Percentiles rank a stretch among this genome's conserved stretches.
Evolutionary conservation across 2,797 vertebrate species (phyloP).

Genomic region (Rhodeus uyekii): DNA sequence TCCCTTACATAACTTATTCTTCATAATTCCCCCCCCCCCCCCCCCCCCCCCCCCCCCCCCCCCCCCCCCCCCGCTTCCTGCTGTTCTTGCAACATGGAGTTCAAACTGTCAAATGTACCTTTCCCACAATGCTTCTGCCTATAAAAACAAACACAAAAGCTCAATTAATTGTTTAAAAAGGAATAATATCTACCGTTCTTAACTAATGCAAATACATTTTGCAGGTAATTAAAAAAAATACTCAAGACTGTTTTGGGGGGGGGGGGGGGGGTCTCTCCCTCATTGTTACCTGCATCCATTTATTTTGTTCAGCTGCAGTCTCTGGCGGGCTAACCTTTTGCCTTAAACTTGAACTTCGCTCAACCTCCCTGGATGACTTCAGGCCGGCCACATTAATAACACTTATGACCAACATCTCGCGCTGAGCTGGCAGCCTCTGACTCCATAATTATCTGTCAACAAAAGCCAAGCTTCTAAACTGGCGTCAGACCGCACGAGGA

Average conservation of each 20-base stretch:
- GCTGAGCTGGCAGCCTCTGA: constrained; percentile 18
- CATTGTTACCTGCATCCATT: constrained; percentile 4
- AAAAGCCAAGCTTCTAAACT: constrained; percentile 32
- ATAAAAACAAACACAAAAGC: constrained; percentile 5
- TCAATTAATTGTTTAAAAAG: neutral
- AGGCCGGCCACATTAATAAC: constrained; percentile 44
- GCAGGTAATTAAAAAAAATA: neutral
- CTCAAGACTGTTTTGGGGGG: neutral
- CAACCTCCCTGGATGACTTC: constrained; percentile 38
- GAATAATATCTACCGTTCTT: neutral
- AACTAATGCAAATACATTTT: neutral
- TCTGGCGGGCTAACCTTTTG: constrained; percentile 46
- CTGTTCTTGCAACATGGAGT: neutral
- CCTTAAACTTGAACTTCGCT: constrained; percentile 59
- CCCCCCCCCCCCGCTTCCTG: too few species aligned
- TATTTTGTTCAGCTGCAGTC: constrained; percentile 23
- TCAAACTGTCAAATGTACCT: neutral
- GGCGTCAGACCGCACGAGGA: constrained; percentile 12
- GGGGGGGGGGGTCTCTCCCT: neutral
- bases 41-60: too few species aligned
- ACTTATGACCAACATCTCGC: constrained; percentile 8
- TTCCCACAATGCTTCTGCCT: neutral
- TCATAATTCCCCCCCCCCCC: too few species aligned
- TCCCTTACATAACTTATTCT: neutral
- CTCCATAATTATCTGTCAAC: constrained; percentile 43